Evolutionary conservation across 2,113 vertebrate genomes (phyloP).

Genomic region (Pogonocichla stellata): DNA sequence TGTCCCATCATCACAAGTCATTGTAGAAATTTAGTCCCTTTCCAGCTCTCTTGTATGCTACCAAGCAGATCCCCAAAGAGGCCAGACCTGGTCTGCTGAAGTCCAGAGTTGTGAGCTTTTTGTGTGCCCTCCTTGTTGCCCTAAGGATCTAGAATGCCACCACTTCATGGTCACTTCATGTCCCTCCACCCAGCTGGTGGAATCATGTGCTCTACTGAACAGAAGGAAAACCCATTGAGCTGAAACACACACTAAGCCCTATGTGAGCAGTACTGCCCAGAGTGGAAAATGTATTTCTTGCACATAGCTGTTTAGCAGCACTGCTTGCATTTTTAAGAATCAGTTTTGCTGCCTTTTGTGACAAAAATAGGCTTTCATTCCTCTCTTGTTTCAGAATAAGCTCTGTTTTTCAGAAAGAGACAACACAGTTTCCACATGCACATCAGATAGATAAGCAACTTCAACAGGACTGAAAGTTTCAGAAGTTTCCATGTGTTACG

Average conservation of each 20-base stretch:
- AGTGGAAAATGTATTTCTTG: neutral
- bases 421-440: neutral
- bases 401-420: neutral
- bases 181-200: neutral
- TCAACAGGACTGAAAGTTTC: neutral
- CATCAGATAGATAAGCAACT: neutral
- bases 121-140: neutral
- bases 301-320: neutral
- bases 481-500: neutral
- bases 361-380: neutral
- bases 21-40: neutral
- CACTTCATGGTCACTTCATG: neutral
- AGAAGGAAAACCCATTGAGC: neutral
- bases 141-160: neutral
- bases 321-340: neutral
- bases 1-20: neutral
- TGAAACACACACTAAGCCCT: neutral
- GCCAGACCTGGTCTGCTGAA: neutral
- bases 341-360: neutral
- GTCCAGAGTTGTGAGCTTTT: neutral
- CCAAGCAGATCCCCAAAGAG: neutral
- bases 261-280: neutral
- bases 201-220: neutral
- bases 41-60: neutral
- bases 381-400: neutral